These are phyloP conservation scores for Philhelius pedissequus DNA, from an alignment of 2,888 invertebrate species.

Conservation along the genomic window DNA sequence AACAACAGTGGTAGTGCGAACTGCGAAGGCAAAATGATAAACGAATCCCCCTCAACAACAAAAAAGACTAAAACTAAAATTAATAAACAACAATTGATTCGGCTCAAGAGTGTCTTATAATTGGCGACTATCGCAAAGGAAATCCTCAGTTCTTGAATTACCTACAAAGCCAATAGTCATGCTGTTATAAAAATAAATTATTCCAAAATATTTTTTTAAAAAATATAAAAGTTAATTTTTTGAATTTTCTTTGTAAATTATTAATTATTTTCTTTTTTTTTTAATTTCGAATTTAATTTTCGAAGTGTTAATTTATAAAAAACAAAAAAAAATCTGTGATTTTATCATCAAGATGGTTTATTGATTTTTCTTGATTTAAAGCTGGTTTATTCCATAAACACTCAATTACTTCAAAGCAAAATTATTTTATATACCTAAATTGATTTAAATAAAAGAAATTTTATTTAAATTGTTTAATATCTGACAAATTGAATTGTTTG, in stretches of 20 bases:
- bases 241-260: not conserved
- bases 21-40: constrained; percentile 46
- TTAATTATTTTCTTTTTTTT: not conserved
- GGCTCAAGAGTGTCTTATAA: constrained; percentile 55
- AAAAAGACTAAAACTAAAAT: constrained; percentile 55
- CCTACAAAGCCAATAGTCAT: constrained; percentile 31
- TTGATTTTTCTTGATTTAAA: constrained; percentile 47
- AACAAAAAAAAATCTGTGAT: constrained; percentile 41
- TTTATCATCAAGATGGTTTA: constrained; percentile 36
- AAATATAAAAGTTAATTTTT: constrained; percentile 17
- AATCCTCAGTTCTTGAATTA: constrained; percentile 14
- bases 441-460: constrained; percentile 13
- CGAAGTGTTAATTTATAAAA: not conserved
- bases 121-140: constrained; percentile 30
- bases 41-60: constrained; percentile 44
- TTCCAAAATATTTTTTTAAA: constrained; percentile 7
- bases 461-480: not conserved
- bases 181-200: constrained; percentile 23
- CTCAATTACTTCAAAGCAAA: not conserved
- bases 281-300: constrained; percentile 13
- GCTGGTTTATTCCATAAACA: constrained; percentile 69
- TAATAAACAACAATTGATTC: constrained; percentile 62
- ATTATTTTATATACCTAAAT: constrained; percentile 5
- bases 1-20: constrained; percentile 19
- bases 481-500: not conserved